Evolutionary conservation across 1,140 invertebrate genomes (phyloP), one percentile per base, ranked within the genome.

Genomic region (Drosophila serrata): DNA sequence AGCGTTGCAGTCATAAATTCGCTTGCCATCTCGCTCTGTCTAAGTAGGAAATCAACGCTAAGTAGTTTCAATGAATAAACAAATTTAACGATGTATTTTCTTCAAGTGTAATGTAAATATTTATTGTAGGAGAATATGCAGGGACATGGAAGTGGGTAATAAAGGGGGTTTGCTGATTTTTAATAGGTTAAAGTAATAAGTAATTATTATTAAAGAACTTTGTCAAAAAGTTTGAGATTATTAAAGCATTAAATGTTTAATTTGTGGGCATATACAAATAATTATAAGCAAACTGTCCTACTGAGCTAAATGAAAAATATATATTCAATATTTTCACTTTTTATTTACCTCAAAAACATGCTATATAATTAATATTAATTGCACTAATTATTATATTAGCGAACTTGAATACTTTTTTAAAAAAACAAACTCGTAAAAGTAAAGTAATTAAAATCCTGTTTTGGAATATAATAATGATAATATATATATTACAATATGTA

Each of bases 11-110:
- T 62, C 69, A 72, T 78, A 62, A 65, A 79, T 46, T 35, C 43
- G 43, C 15, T 11, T 4, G 61, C 53, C 63, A 45, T 77, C 81
- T 37, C 77, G 19, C 49, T 76, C 53, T 45, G 7, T 37, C 65
- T 69, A 80, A 80, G 60, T 82, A 87, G 82, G 82, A 87, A 87
- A 88, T 88, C 72, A 67, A 70, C 72, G 84, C 86, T 82, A 77
- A 82, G 82, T 88, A 88, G 73, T 84, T 87, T 80, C 73, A 60
- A 81, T 90, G 69, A 79, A 75, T 85, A 85, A 88, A 90, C 85
- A 90, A 80, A 88, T 81, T 90, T 85, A 75, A 85, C 81, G 81
- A 79, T 85, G 81, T 85, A 78, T 90, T 78, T 78, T 84, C 75
- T 81, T 72, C 69, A 85, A 88, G 84, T 84, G 77, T 72, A 79